Conservation (phyloP, 1,140 invertebrate species). For the Caenorhabditis brenneri region DNA sequence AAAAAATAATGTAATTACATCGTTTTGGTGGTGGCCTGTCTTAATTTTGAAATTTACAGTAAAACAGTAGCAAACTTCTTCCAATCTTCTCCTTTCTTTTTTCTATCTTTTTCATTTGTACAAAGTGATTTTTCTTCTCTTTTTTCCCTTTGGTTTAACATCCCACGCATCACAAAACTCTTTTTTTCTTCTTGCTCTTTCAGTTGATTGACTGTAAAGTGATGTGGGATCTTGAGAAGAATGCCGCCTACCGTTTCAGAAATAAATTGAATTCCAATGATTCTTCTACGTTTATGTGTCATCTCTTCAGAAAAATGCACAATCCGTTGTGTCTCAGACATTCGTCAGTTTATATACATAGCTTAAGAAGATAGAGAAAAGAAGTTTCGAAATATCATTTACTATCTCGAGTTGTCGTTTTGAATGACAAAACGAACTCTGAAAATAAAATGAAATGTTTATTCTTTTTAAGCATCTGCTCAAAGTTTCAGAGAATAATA, state of each 20-base stretch:
- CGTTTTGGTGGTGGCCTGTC: background rate
- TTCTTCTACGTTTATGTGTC: background rate
- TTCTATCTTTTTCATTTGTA: background rate
- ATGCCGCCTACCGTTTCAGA: background rate
- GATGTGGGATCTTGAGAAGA: background rate
- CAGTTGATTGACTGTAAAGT: constrained; percentile 3
- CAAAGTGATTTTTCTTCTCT: too few relatives aligned
- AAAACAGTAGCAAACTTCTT: background rate
- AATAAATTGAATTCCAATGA: constrained; percentile 4
- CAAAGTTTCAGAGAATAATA: too few relatives aligned
- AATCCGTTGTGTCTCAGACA: too few relatives aligned
- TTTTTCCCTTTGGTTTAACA: background rate
- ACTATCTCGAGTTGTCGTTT: too few relatives aligned
- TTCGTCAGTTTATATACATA: too few relatives aligned
- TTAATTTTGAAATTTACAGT: background rate
- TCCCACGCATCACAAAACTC: background rate
- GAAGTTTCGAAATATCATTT: too few relatives aligned
- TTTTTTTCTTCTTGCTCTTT: background rate
- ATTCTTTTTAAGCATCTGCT: too few relatives aligned
- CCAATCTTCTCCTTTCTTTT: background rate
- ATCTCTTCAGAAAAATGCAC: background rate
- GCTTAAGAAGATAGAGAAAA: too few relatives aligned
- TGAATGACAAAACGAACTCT: too few relatives aligned
- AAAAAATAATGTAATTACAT: constrained; percentile 7
- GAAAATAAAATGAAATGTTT: too few relatives aligned